Conservation (phyloP, 2,113 vertebrate genomes). For the Chamaea fasciata region DNA sequence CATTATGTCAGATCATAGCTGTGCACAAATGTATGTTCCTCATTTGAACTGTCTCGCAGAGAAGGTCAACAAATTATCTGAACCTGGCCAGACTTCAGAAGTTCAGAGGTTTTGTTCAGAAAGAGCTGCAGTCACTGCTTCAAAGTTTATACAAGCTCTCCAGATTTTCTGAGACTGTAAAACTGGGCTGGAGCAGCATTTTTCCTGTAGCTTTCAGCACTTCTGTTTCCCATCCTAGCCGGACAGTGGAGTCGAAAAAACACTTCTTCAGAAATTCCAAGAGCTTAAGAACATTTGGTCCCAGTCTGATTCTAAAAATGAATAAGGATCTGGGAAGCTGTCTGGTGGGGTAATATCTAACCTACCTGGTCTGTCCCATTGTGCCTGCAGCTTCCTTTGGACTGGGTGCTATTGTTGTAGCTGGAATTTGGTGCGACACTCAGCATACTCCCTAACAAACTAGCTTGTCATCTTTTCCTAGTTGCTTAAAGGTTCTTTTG, state of each 20-base stretch:
- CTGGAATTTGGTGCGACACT: not conserved
- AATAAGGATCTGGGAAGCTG: constrained; percentile 12
- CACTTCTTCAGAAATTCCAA: constrained; percentile 57
- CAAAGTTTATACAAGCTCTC: constrained; percentile 31
- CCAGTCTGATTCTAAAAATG: constrained; percentile 49
- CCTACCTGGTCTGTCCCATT: not conserved
- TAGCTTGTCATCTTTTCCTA: not conserved
- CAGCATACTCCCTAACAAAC: not conserved
- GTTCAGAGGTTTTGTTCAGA: constrained; percentile 44
- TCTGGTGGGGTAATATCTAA: constrained; percentile 17
- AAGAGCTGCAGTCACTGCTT: constrained; percentile 27
- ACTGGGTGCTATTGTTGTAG: not conserved
- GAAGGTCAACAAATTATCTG: constrained; percentile 25
- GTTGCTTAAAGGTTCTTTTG: not conserved
- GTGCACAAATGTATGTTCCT: not conserved
- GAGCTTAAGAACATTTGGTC: constrained; percentile 60
- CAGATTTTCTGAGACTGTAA: constrained; percentile 48
- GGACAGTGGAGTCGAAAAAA: constrained; percentile 38
- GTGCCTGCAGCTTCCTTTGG: not conserved
- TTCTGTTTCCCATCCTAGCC: constrained; percentile 50
- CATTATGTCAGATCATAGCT: not conserved
- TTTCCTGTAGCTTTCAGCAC: constrained; percentile 56
- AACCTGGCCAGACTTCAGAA: constrained; percentile 20
- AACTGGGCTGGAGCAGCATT: constrained; percentile 41
- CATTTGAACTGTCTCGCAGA: not conserved